Base-by-base conservation (phyloP, 1,140 invertebrate species). In the Eumeta japonica region DNA sequence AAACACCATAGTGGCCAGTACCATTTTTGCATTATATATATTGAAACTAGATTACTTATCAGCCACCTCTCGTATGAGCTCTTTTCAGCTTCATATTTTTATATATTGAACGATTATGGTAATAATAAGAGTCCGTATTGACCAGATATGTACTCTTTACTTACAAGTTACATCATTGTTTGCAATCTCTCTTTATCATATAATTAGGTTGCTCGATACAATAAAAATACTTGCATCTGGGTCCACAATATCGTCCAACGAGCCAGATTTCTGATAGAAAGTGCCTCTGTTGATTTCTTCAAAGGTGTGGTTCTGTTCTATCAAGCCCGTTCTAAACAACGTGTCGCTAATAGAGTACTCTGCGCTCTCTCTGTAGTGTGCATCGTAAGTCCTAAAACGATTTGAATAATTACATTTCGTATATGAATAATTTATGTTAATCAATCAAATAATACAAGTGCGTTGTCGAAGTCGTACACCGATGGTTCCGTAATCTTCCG, bases 271-370 rank as follows among this genome's bases (percentile, higher is more conserved):
- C 33, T 65, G 61, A 24, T 52, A 52, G 35, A 62, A 60, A 3
- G 45, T 50, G 10, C 58, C 61, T 7, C 61, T 48, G 37, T 52
- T 62, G 11, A 64, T 56, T 46, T 61, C 55, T 36, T 64, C 58
- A 32, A 60, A 55, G 15, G 53, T 55, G 20, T 35, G 46, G 19
- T 48, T 40, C 28, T 51, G 37, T 33, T 60, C 55, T 3, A 65
- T 41, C 10, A 60, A 16, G 16, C 41, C 50, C 35, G 50, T 48
- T 41, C 47, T 50, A 17, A 44, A 57, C 7, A 58, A 15, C 3
- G 50, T 60, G 30, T 57, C 52, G 32, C 51, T 55, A 10, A 52
- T 39, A 3, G 55, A 48, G 11, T 55, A 50, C 27, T 64, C 51
- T 15, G 48, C 54, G 7, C 39, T 40, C 20, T 56, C 58, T 10